Base-by-base conservation (phyloP, 2,888 invertebrate species). In the Drosophila mayaguana region DNA sequence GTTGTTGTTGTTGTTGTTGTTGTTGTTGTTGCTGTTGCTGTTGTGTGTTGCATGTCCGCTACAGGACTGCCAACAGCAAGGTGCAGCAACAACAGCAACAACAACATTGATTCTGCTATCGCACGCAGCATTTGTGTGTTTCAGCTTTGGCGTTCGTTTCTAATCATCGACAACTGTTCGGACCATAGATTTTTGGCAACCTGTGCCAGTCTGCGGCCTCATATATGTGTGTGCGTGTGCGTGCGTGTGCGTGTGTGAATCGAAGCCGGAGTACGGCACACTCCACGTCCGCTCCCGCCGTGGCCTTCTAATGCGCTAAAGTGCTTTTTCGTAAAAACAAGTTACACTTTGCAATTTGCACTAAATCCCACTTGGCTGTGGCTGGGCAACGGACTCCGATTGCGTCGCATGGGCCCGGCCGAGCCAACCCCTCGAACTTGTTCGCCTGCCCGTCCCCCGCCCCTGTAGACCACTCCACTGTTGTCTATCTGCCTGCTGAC, bases 271-370 rank as follows among this genome's bases (percentile, higher is more conserved):
- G 45, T 22, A 38, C 64, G 54, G 55, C 50, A 38, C 63, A 50
- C 48, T 2, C 11, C 48, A 20, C 55, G 25, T 53, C 48, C 57
- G 66, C 55, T 61, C 65, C 72, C 69, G 71, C 61, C 83, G 88
- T 89, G 86, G 71, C 81, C 84, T 88, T 83, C 89, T 89, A 87
- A 87, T 87, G 86, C 86, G 86, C 88, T 87, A 89, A 87, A 87
- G 86, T 87, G 86, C 86, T 87, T 87, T 86, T 89, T 85, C 89
- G 85, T 82, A 88, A 87, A 87, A 87, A 87, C 86, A 89, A 89
- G 86, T 88, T 87, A 89, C 86, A 89, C 86, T 87, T 87, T 87
- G 89, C 89, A 87, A 87, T 87, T 87, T 87, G 88, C 89, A 82
- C 88, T 83, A 89, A 87, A 87, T 88, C 89, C 89, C 86, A 88